A percentile compares a stretch with the other conserved stretches of the same genome.
Evolutionary conservation across 2,113 vertebrate species (phyloP).

Genomic region (Hystrix brachyura): DNA sequence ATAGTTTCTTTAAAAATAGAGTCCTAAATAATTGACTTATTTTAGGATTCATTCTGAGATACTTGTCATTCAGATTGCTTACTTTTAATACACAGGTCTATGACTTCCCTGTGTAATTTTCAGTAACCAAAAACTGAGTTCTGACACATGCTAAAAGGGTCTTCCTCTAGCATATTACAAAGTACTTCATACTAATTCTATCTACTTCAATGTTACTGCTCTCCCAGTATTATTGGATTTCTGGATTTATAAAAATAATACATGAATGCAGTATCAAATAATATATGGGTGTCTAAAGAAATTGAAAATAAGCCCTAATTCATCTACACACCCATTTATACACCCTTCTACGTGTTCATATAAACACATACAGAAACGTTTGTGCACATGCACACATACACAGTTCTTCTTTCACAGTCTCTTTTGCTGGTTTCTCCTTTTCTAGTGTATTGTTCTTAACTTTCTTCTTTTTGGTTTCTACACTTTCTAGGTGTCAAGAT

Average conservation of each 20-base stretch:
- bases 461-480: neutral
- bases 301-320: neutral
- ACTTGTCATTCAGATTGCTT: neutral
- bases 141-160: neutral
- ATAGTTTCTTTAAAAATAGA: neutral
- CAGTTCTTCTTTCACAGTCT: neutral
- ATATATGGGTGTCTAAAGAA: neutral
- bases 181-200: neutral
- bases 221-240: neutral
- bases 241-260: conserved; percentile 21
- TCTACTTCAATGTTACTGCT: neutral
- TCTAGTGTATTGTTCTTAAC: neutral
- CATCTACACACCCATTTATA: neutral
- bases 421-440: neutral
- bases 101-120: neutral
- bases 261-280: neutral
- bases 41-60: conserved; percentile 34
- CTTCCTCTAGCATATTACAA: neutral
- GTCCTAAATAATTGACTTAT: neutral
- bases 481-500: neutral
- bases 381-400: neutral
- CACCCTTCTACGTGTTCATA: neutral
- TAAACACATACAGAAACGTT: neutral
- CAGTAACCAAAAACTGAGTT: neutral
- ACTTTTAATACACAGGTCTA: neutral